Base-by-base conservation (phyloP, 2,113 vertebrate genomes). In the Noturus placidus region DNA sequence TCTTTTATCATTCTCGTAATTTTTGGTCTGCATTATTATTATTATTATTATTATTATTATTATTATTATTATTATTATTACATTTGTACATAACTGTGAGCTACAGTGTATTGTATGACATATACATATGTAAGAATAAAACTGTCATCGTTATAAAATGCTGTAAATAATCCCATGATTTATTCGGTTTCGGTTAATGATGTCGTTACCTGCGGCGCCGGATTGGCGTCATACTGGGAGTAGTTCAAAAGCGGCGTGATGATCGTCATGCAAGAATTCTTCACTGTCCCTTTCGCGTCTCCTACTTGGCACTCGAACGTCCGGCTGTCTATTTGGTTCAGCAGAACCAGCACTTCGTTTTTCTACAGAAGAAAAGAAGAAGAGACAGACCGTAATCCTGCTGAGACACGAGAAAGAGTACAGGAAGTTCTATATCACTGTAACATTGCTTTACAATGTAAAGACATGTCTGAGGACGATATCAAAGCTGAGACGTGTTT, bases 221-320 rank as follows among this genome's bases (percentile, higher is more conserved):
- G 38, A 56, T 25, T 17, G 63, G 13, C 8, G 30, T 80, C 70
- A 30, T 33, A 69, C 5, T 22, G 15, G 11, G 46, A 67, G 61
- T 22, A 38, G 79, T 33, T n/a, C 4, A 89, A 89, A 5, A 96
- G 92, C 35, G 94, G 95, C 89, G 94, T 95, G 91, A 97, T 95
- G 91, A 97, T 93, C 91, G 94, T 96, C 91, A 97, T 91, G n/a
- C 89, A 92, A 82, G 95, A 95, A 42, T 90, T 91, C 86, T 93
- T 92, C 89, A 96, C 95, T 87, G 91, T 81, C 67, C 95, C 96
- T 67, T 42, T 94, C 76, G 86, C 81, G 6, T 94, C 92, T 92
- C 95, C 95, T 78, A 93, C 94, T 86, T 96, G 96, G 89, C 97
- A 97, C 89, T 96, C 92, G 69, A 94, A 94, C 35, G 93, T 94